Evolutionary conservation across 2,113 vertebrate species (phyloP).

Genomic region (Apteryx mantelli): DNA sequence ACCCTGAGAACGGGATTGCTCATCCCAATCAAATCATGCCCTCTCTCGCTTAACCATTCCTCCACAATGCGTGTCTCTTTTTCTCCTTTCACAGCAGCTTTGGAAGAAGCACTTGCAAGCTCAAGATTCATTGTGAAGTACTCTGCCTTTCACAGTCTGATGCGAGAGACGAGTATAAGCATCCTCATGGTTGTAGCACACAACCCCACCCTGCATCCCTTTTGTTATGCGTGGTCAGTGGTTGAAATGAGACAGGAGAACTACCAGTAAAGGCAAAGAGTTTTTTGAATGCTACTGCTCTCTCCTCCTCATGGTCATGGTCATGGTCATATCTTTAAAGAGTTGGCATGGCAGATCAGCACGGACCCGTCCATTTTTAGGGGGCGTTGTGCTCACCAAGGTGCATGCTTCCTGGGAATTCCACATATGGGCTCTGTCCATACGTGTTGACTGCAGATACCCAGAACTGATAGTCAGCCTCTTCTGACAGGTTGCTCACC

Average conservation of each 20-base stretch:
- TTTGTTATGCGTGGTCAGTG: accelerated
- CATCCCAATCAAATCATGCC: too few relatives aligned
- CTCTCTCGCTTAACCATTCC: too few relatives aligned
- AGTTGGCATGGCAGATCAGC: accelerated
- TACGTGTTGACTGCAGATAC: conserved; percentile 90
- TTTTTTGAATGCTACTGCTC: accelerated
- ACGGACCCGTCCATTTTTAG: accelerated
- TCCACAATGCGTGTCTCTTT: too few relatives aligned
- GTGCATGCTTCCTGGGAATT: conserved; percentile 89
- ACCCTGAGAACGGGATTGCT: too few relatives aligned
- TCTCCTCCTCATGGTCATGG: neutral
- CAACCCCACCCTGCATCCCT: neutral
- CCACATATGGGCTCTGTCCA: conserved; percentile 89
- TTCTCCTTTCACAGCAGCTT: neutral
- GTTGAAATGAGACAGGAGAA: accelerated
- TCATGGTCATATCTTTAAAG: accelerated
- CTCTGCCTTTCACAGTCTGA: neutral
- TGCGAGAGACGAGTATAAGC: accelerated
- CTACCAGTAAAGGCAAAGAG: neutral
- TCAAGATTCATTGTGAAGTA: neutral
- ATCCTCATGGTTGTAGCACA: neutral
- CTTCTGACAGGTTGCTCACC: conserved; percentile 79
- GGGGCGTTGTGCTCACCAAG: conserved; percentile 79
- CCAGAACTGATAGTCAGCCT: conserved; percentile 91
- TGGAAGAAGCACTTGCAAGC: neutral